Conservation (phyloP, 23 tunicate species). For the Phallusia fumigata region DNA sequence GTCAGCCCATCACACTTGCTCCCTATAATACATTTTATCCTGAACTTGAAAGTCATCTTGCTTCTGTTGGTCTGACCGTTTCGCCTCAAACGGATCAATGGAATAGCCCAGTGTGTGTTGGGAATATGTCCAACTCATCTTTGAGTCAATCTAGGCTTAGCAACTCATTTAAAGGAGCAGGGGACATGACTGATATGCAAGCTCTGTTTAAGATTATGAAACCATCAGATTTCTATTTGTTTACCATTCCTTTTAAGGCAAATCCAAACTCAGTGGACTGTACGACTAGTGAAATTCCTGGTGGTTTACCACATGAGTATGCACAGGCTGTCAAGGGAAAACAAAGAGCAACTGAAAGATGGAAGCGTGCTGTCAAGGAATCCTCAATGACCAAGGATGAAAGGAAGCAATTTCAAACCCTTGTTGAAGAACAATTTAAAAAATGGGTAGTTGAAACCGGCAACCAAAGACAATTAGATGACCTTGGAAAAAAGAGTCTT, state of each 20-base stretch:
- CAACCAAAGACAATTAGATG: conserved; percentile 72
- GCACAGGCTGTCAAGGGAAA: conserved; percentile 58
- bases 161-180: conserved; percentile 11
- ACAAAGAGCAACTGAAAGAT: conserved; percentile 61
- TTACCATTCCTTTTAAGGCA: conserved; percentile 68
- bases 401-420: conserved; percentile 46
- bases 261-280: background rate
- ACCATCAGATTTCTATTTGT: conserved; percentile 62
- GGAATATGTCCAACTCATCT: conserved; percentile 13
- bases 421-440: conserved; percentile 68
- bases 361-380: conserved; percentile 71
- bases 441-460: conserved; percentile 75
- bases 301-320: conserved; percentile 73
- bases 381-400: conserved; percentile 75
- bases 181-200: conserved; percentile 4
- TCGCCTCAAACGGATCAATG: conserved; percentile 90
- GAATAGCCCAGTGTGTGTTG: conserved; percentile 73
- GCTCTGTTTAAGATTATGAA: conserved; percentile 37
- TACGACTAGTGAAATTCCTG: conserved; percentile 61
- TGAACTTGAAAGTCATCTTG: conserved; percentile 64
- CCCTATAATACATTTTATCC: conserved; percentile 89
- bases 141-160: conserved; percentile 29
- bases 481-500: conserved; percentile 28
- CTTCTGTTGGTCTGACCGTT: conserved; percentile 56
- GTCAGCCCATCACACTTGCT: conserved; percentile 59